These are phyloP conservation scores for Sphaerodactylus townsendi DNA, from an alignment of 2,113 vertebrate genomes.

Conservation along the genomic window DNA sequence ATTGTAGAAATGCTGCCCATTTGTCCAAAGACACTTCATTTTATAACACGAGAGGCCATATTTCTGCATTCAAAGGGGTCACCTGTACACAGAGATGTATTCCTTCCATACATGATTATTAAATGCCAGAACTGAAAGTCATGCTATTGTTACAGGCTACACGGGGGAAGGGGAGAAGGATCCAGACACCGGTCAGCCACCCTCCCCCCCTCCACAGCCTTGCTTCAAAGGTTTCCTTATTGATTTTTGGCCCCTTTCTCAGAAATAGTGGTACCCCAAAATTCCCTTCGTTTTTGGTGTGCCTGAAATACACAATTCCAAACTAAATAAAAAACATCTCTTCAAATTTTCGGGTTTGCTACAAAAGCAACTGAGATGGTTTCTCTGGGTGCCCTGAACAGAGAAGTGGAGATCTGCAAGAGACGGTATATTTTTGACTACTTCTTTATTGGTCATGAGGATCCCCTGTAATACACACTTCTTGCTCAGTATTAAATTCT, in stretches of 20 bases:
- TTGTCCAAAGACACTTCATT: conserved; percentile 75
- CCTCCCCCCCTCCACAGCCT: not conserved
- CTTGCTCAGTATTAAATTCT: conserved; percentile 73
- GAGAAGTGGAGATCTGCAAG: not conserved
- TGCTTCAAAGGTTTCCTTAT: conserved; percentile 15
- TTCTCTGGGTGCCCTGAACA: not conserved
- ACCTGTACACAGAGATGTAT: not conserved
- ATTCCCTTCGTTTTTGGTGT: conserved; percentile 68
- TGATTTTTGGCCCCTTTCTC: conserved; percentile 53
- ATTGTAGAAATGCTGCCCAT: conserved; percentile 64
- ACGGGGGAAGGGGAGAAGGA: conserved; percentile 30
- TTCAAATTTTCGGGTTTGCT: conserved; percentile 12
- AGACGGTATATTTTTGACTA: fast-evolving
- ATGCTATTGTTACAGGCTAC: not conserved
- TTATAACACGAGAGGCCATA: conserved; percentile 56
- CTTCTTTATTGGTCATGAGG: conserved; percentile 50
- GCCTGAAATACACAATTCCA: conserved; percentile 25
- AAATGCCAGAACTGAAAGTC: not conserved
- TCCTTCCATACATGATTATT: not conserved
- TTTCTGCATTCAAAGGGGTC: not conserved
- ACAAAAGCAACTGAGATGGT: conserved; percentile 33
- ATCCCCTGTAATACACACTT: conserved; percentile 71
- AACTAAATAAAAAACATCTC: conserved; percentile 11
- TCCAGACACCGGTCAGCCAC: conserved; percentile 12
- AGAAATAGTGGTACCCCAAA: conserved; percentile 30